Base-by-base conservation (phyloP, 2,797 vertebrate species). In the Syngnathus acus region DNA sequence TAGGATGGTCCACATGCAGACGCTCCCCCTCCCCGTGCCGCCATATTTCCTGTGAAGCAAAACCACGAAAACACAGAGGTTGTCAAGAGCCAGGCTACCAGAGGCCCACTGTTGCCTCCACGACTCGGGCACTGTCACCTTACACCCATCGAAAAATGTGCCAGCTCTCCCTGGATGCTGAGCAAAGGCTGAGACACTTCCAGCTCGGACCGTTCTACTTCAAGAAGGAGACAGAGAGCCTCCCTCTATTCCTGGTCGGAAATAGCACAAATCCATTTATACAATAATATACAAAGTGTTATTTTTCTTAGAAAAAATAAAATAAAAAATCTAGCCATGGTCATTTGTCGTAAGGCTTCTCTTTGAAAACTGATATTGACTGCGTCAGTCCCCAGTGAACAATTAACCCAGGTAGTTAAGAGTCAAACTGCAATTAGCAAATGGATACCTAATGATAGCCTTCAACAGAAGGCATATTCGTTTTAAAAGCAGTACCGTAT, bases 101-200 rank as follows among this genome's bases (percentile, higher is more conserved):
- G 79, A 92, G 87, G 83, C 93, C 94, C 73, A 99, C 97, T 0
- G 93, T 94, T 70, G 92, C 96, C 62, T 99, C 95, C 38, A 89
- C 85, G 81, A 87, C 92, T 2, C 94, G 92, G 45, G 92, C 94
- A 10, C 92, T 92, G n/a, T 97, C 97, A 13, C 97, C 97, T 0
- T 98, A 99, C 87, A 97, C 96, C 17, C 93, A 91, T 78, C 94
- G 96, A 68, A 92, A 91, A 69, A 99, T 99, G 95, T 98, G 96
- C 82, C 92, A 97, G 83, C 93, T 96, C 2, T 92, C 94, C 0
- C 91, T 95, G 79, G 94, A 94, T 67, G 76, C 92, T 73, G 78
- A 89, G 65, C 93, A 94, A 82, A 90, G 95, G 40, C 91, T 98
- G 73, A 81, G 90, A 69, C 94, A 98, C 69, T 90, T 99, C 57